Evolutionary conservation across 2,888 invertebrate genomes (phyloP).

Genomic region (Xanthia togata): DNA sequence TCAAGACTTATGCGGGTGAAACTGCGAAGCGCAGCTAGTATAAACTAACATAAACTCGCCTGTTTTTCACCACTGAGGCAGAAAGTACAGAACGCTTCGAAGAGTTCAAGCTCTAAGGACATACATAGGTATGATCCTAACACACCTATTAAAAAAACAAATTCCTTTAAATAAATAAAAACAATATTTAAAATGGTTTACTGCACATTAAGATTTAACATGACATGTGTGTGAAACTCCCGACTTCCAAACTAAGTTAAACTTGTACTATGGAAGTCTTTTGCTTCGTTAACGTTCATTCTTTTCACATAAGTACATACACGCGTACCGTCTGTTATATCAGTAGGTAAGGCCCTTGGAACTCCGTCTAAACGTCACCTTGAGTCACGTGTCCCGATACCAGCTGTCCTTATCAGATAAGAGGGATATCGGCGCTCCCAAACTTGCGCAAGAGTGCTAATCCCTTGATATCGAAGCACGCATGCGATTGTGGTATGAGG

Average conservation of each 20-base stretch:
- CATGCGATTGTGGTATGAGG: conserved; percentile 21
- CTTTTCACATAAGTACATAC: neutral
- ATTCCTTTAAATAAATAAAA: neutral
- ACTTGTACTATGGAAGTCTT: neutral
- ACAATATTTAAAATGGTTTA: no score
- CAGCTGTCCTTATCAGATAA: conserved; percentile 50
- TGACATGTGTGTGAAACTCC: neutral
- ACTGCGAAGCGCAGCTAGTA: no score
- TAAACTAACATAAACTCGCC: neutral
- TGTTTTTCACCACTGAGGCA: neutral
- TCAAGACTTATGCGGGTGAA: no score
- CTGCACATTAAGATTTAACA: neutral
- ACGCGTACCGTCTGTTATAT: neutral
- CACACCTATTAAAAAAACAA: neutral
- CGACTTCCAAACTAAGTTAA: neutral
- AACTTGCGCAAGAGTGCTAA: conserved; percentile 49
- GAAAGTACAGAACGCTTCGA: neutral
- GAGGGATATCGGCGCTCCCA: conserved; percentile 49
- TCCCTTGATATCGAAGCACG: conserved; percentile 42
- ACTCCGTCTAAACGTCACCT: neutral
- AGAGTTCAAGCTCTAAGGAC: neutral
- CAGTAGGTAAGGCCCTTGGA: neutral
- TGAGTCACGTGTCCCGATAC: conserved; percentile 34
- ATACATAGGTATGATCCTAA: neutral
- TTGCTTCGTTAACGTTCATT: neutral